Evolutionary conservation across 2,797 vertebrate species (phyloP), one percentile per base, ranked within the genome.

Genomic region (Nannoperca obscura): DNA sequence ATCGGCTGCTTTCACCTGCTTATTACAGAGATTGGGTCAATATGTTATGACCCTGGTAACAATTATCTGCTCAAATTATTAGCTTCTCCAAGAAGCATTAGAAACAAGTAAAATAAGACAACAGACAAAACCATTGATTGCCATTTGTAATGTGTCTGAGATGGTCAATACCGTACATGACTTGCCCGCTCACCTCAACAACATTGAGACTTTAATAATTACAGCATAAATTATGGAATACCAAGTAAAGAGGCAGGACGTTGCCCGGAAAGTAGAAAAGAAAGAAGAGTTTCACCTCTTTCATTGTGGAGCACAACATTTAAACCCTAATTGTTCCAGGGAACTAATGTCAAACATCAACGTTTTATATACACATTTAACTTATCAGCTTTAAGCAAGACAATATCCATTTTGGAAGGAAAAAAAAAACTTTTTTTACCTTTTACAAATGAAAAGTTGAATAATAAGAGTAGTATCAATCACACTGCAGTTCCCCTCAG

Each of bases 21-120:
- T 87, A 88, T 92, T 86, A 78, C 62, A 71, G 64, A 58, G 76
- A 59, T 30, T 1, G 27, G 84, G 88, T 92, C 92, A 83, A 91
- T 91, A 88, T 58, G 82, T 76, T 83, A 81, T 71, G 86, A 83
- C 83, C 47, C 76, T 74, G 67, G 64, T 78, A 66, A 85, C 86
- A 89, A 91, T 90, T 90, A 91, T 87, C 79, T 85, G 80, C 74
- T 87, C 82, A 84, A 87, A 87, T 92, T 88, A 91, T 90, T 79
- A 78, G 78, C 71, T 72, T 50, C 60, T 64, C 30, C 20, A 24
- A 81, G 78, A 76, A 77, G 64, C 11, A n/a, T 0, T 2, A 71
- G 60, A 85, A 81, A 77, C 68, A 7, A 59, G 69, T 34, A 75
- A 73, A 89, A 57, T 60, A 67, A 74, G 85, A 80, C 74, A 66